phyloP scores from a whole-genome alignment of 1,140 invertebrate genomes.

The Luehdorfia chinensis region DNA sequence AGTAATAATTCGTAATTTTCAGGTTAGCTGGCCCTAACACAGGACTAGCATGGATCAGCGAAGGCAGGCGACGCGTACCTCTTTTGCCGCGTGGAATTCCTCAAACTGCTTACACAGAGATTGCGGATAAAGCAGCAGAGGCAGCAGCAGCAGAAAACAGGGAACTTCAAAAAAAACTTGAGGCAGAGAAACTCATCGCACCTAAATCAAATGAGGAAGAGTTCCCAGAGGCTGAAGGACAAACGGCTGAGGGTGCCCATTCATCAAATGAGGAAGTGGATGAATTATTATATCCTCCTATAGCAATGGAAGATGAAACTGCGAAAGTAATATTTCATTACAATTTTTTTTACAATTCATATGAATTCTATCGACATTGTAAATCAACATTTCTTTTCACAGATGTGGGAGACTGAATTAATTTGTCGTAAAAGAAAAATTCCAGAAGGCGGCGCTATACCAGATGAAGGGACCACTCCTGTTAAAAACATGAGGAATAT shows the following conservation, averaged over 20 bases:
- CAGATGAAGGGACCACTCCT: slow-evolving; percentile 46
- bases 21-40: slow-evolving; percentile 90
- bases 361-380: too few relatives aligned
- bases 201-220: slow-evolving; percentile 56
- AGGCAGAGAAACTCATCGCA: slow-evolving; percentile 49
- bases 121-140: slow-evolving; percentile 85
- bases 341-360: too few relatives aligned
- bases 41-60: slow-evolving; percentile 89
- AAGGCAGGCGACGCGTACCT: slow-evolving; percentile 89
- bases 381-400: neutral
- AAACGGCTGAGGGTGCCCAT: slow-evolving; percentile 38
- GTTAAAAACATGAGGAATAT: slow-evolving; percentile 65
- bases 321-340: slow-evolving; percentile 41
- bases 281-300: slow-evolving; percentile 52
- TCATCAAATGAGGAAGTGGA: slow-evolving; percentile 49
- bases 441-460: slow-evolving; percentile 45
- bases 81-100: slow-evolving; percentile 88
- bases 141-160: slow-evolving; percentile 65
- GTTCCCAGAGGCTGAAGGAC: slow-evolving; percentile 43
- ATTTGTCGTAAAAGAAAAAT: slow-evolving; percentile 67
- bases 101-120: slow-evolving; percentile 88
- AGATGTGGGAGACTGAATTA: slow-evolving; percentile 67
- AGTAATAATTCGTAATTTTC: slow-evolving; percentile 36
- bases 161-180: slow-evolving; percentile 55
- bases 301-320: slow-evolving; percentile 70